phyloP scores from a whole-genome alignment of 1,140 invertebrate genomes.

The Danaus plexippus region DNA sequence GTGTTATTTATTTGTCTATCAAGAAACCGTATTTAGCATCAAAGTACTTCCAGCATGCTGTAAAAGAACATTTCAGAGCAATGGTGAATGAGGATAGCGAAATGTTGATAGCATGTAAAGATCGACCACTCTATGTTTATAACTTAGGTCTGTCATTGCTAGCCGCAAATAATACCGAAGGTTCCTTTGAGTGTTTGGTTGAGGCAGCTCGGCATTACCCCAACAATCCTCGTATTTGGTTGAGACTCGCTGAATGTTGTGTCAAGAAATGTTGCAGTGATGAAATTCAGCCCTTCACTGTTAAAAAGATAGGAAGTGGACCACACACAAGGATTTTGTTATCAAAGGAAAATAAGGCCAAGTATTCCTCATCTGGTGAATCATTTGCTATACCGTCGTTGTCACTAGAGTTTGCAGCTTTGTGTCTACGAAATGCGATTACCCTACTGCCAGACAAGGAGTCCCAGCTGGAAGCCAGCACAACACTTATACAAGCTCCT shows the following conservation, averaged over 20 bases:
- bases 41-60: constrained; percentile 88
- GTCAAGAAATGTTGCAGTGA: constrained; percentile 63
- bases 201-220: constrained; percentile 89
- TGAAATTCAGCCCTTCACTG: constrained; percentile 50
- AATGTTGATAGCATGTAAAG: constrained; percentile 66
- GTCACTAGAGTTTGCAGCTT: constrained; percentile 90
- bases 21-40: constrained; percentile 89
- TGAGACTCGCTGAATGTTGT: constrained; percentile 94
- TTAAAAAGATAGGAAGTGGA: constrained; percentile 60
- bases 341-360: constrained; percentile 59
- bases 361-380: constrained; percentile 73
- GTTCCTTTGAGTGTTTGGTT: constrained; percentile 94
- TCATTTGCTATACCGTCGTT: constrained; percentile 87
- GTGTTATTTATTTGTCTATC: constrained; percentile 88
- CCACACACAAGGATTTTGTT: constrained; percentile 59
- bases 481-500: constrained; percentile 53
- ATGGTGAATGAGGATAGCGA: constrained; percentile 60
- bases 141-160: constrained; percentile 92
- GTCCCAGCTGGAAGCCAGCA: constrained; percentile 35
- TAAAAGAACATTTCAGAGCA: constrained; percentile 82
- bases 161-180: constrained; percentile 82
- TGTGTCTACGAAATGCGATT: constrained; percentile 90
- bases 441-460: constrained; percentile 71
- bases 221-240: constrained; percentile 91
- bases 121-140: constrained; percentile 88